phyloP scores from a whole-genome alignment of 92 coral and sea anemone genomes.

The Paragorgia papillata region DNA sequence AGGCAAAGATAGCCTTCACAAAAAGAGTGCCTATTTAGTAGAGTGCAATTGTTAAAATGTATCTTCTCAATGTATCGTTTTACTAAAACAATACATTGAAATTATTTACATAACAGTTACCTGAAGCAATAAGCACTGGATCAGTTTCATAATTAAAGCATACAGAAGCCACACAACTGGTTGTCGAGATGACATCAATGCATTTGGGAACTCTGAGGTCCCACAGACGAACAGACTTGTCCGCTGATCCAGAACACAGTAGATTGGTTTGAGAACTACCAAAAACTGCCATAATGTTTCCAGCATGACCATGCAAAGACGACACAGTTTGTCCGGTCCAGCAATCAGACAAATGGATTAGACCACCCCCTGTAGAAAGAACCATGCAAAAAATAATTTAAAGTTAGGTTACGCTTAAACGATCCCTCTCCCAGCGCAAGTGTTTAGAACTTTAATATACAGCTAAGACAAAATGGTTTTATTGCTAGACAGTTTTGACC shows the following conservation, averaged over 20 bases:
- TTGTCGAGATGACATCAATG: constrained; percentile 86
- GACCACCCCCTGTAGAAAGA: constrained; percentile 70
- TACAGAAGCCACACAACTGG: constrained; percentile 93
- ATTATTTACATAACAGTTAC: constrained; percentile 35
- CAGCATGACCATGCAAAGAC: constrained; percentile 83
- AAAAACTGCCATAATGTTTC: constrained; percentile 85
- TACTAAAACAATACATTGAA: background rate
- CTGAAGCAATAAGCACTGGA: constrained; percentile 74
- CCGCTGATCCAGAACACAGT: constrained; percentile 95
- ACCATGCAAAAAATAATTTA: background rate
- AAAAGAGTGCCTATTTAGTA: too few relatives aligned
- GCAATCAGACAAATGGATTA: constrained; percentile 82
- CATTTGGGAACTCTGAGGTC: constrained; percentile 91
- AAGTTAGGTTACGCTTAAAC: too few relatives aligned
- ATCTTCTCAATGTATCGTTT: background rate
- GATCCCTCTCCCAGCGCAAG: too few relatives aligned
- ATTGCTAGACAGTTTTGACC: too few relatives aligned
- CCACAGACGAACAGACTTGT: constrained; percentile 94
- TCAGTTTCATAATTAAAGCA: constrained; percentile 69
- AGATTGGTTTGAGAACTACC: constrained; percentile 83
- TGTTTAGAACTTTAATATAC: too few relatives aligned
- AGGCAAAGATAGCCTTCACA: too few relatives aligned
- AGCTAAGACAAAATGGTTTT: too few relatives aligned
- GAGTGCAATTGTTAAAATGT: too few relatives aligned
- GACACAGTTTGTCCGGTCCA: constrained; percentile 88